These are phyloP conservation scores for Capreolus pygargus DNA, from an alignment of 2,113 vertebrate genomes.

Conservation along the genomic window DNA sequence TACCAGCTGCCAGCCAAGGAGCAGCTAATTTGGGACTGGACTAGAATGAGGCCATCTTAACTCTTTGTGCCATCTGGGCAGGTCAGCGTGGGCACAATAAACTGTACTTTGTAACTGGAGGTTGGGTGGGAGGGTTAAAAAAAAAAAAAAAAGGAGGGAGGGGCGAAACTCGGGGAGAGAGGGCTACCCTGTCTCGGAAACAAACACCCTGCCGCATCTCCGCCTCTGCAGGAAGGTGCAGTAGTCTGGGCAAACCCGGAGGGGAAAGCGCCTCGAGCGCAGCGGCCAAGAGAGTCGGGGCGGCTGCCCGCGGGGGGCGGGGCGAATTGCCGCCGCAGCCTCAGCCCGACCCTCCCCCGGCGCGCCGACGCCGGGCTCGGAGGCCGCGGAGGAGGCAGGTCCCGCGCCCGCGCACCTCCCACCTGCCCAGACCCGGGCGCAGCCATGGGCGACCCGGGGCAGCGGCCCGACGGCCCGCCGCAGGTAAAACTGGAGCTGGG, in stretches of 20 bases:
- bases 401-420: background rate
- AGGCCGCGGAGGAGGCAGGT: background rate
- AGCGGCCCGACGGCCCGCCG: background rate
- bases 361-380: accelerated
- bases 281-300: accelerated
- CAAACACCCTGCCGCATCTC: background rate
- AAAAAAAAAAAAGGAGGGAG: background rate
- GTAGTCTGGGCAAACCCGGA: background rate
- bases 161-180: accelerated
- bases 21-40: background rate
- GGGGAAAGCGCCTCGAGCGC: accelerated
- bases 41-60: background rate
- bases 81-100: background rate
- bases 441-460: constrained; percentile 55
- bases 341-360: accelerated
- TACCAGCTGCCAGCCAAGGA: background rate
- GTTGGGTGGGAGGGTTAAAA: background rate
- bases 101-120: background rate
- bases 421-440: background rate
- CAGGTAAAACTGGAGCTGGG: constrained; percentile 40
- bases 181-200: background rate
- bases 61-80: background rate
- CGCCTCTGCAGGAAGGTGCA: accelerated
- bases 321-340: accelerated
- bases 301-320: background rate